Percentiles rank a stretch among this genome's conserved stretches.
Evolutionary conservation across 2,113 vertebrate genomes (phyloP).

Genomic region (Neodontobutis hainanensis): DNA sequence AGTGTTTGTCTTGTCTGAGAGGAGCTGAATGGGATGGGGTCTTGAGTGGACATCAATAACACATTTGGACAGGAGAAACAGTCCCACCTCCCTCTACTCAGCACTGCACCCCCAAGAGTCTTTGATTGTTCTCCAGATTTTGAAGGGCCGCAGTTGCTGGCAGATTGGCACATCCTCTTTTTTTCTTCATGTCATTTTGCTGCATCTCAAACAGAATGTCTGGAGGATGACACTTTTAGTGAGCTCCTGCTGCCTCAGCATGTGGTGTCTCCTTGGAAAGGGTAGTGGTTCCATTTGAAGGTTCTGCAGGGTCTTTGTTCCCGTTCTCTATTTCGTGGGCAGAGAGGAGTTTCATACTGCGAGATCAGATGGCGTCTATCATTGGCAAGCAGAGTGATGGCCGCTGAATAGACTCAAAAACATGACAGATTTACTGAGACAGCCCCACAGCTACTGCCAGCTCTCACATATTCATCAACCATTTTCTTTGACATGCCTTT

Average conservation of each 20-base stretch:
- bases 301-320: conserved; percentile 67
- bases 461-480: conserved; percentile 65
- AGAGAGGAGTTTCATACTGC: conserved; percentile 64
- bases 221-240: conserved; percentile 76
- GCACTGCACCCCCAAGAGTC: conserved; percentile 59
- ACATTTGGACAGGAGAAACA: conserved; percentile 58
- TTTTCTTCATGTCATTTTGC: conserved; percentile 57
- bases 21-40: conserved; percentile 66
- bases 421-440: conserved; percentile 66
- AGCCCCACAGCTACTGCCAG: conserved; percentile 56
- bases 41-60: conserved; percentile 71
- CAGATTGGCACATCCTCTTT: conserved; percentile 55
- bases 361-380: conserved; percentile 73
- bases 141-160: conserved; percentile 63
- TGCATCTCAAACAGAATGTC: conserved; percentile 65
- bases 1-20: conserved; percentile 69
- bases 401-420: conserved; percentile 59
- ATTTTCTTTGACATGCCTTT: conserved; percentile 36
- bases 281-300: conserved; percentile 71
- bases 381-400: conserved; percentile 63
- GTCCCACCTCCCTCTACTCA: conserved; percentile 43
- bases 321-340: conserved; percentile 54
- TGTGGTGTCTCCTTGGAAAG: conserved; percentile 70
- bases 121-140: conserved; percentile 71
- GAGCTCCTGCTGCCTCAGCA: conserved; percentile 71